These are phyloP conservation scores for Thymelicus acteon DNA, from an alignment of 2,888 invertebrate genomes.

Conservation along the genomic window DNA sequence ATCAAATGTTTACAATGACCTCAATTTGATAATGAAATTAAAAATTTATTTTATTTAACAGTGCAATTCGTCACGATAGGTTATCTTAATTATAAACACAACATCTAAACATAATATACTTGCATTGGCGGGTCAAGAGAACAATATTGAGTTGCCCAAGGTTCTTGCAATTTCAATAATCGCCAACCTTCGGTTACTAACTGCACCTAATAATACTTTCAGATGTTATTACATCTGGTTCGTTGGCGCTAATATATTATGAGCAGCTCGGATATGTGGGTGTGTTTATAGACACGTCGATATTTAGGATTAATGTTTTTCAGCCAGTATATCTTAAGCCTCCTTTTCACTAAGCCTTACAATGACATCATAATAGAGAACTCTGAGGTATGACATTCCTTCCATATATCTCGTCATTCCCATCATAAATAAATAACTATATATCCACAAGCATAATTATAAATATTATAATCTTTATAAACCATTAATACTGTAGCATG, in stretches of 20 bases:
- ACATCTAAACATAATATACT: conserved; percentile 28
- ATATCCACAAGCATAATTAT: not conserved
- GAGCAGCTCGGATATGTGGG: not conserved
- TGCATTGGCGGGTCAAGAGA: conserved; percentile 29
- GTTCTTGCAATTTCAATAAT: conserved; percentile 36
- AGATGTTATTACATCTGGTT: conserved; percentile 24
- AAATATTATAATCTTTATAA: too few relatives aligned
- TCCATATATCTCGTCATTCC: too few relatives aligned
- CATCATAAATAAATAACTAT: too few relatives aligned
- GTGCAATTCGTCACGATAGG: conserved; percentile 14
- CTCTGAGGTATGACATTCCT: too few relatives aligned
- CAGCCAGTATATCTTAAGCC: not conserved
- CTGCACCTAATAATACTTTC: conserved; percentile 38
- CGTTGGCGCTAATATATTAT: conserved; percentile 22
- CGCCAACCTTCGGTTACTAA: conserved; percentile 32
- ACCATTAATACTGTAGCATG: not conserved
- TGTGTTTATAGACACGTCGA: conserved; percentile 21
- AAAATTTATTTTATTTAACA: not conserved
- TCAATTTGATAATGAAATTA: conserved; percentile 10
- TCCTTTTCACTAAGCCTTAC: too few relatives aligned
- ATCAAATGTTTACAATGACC: conserved; percentile 3
- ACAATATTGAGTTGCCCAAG: conserved; percentile 37
- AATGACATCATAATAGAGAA: too few relatives aligned
- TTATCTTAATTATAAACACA: conserved; percentile 25
- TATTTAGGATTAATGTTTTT: not conserved